Base-by-base conservation (phyloP, 2,888 invertebrate genomes). In the Drosophila fungiperda region DNA sequence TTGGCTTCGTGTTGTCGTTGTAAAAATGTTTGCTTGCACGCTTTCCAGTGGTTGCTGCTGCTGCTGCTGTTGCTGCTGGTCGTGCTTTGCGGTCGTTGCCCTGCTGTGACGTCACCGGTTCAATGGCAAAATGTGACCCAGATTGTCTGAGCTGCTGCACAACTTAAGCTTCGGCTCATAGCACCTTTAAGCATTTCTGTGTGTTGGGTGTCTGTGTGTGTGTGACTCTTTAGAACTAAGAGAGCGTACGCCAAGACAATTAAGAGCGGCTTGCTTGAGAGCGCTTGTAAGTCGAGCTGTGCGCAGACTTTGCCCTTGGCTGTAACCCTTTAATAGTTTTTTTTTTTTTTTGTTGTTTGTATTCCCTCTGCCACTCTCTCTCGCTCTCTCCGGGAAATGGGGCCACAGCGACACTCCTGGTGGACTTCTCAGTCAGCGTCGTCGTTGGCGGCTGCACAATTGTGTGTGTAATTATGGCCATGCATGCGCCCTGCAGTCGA, bases 81-180 rank as follows among this genome's bases (percentile, higher is more conserved):
- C 87, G 82, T 90, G 89, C 89, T 91, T 85, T 85, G 83, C 89
- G 92, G 91, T 92, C 92, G 91, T 89, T 92, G 93, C 91, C 90
- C 93, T 86, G 82, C 73, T 90, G 90, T 93, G 93, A 93, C 93
- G 93, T 93, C 93, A 93, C 91, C 93, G 92, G 93, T 93, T 93
- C 93, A 93, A 93, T 93, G 93, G 93, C 93, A 93, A 93, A 93
- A 92, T 93, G 91, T 93, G 93, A 93, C 93, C 93, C 93, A 93
- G 92, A 93, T 93, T 93, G 93, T 92, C 93, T 92, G 92, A 91
- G 92, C 91, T 90, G 92, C 91, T 90, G 89, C 90, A 86, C 90
- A 89, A 81, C 89, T 45, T 86, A 89, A 87, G 86, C 89, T 86
- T 77, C 68, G 69, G 68, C 75, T 67, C 74, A 67, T 69, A 70